phyloP scores from a whole-genome alignment of 2,888 invertebrate species.

The Epinotia ramella region DNA sequence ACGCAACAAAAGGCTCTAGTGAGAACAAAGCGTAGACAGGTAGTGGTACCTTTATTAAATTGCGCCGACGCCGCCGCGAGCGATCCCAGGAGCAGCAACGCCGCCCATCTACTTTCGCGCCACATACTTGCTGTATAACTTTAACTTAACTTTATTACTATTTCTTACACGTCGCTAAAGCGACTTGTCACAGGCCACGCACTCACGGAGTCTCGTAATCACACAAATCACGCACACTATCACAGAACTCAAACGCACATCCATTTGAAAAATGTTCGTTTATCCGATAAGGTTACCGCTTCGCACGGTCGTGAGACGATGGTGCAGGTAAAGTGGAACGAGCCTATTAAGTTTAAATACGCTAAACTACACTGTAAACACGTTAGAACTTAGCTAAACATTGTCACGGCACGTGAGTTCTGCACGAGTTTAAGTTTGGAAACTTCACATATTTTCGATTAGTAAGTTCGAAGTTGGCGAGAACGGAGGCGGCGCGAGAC shows the following conservation, averaged over 20 bases:
- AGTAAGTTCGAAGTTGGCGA: conserved; percentile 79
- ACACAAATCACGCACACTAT: conserved; percentile 82
- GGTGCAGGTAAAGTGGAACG: conserved; percentile 79
- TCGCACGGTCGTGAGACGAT: conserved; percentile 78
- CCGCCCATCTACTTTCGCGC: conserved; percentile 72
- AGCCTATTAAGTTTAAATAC: conserved; percentile 81
- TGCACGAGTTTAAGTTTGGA: conserved; percentile 70
- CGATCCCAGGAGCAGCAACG: conserved; percentile 72
- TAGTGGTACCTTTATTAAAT: conserved; percentile 78
- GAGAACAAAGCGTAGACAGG: conserved; percentile 76
- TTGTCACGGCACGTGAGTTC: conserved; percentile 67
- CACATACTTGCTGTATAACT: conserved; percentile 70
- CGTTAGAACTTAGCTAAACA: conserved; percentile 67
- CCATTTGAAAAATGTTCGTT: conserved; percentile 85
- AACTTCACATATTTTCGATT: conserved; percentile 84
- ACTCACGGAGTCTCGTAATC: conserved; percentile 73
- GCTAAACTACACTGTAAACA: conserved; percentile 75
- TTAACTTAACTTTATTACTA: conserved; percentile 71
- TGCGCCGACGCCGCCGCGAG: conserved; percentile 76
- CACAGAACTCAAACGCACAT: conserved; percentile 81
- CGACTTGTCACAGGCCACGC: conserved; percentile 78
- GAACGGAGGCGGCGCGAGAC: conserved; percentile 66
- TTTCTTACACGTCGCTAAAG: conserved; percentile 75
- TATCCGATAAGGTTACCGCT: conserved; percentile 82
- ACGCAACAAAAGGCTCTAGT: conserved; percentile 69